Evolutionary conservation across 2,113 vertebrate genomes (phyloP).

Genomic region (Mionectes macconnelli): DNA sequence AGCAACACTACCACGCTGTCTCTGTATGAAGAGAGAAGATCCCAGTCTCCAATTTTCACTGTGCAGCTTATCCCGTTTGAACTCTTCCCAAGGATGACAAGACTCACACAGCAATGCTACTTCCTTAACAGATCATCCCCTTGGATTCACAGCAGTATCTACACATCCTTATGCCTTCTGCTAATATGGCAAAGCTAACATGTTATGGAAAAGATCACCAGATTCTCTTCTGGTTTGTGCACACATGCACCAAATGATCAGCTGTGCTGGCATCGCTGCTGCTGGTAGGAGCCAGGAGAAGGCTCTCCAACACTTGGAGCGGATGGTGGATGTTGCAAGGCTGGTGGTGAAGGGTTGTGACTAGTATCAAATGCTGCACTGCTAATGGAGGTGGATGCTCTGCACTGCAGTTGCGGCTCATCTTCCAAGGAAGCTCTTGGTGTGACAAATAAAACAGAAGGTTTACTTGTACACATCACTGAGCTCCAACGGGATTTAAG

Average conservation of each 20-base stretch:
- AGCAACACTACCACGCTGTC: neutral
- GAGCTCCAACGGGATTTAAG: neutral
- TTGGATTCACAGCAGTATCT: neutral
- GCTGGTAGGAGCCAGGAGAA: neutral
- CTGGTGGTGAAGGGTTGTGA: neutral
- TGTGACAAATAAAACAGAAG: neutral
- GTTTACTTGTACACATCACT: neutral
- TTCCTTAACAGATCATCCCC: neutral
- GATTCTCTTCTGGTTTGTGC: neutral
- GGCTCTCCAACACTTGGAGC: neutral
- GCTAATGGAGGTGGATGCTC: neutral
- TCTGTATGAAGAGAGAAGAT: neutral
- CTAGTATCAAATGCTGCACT: neutral
- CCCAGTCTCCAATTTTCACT: neutral
- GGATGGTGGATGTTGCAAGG: neutral
- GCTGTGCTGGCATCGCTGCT: fast-evolving
- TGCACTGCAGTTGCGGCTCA: neutral
- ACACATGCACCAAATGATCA: neutral
- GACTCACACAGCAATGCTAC: neutral
- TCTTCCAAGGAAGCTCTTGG: neutral
- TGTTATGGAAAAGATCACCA: neutral
- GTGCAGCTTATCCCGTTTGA: neutral
- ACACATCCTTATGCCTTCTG: neutral
- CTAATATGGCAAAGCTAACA: neutral
- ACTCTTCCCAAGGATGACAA: neutral